Evolutionary conservation across 1,140 invertebrate genomes (phyloP).

Genomic region (Chironomus tepperi): DNA sequence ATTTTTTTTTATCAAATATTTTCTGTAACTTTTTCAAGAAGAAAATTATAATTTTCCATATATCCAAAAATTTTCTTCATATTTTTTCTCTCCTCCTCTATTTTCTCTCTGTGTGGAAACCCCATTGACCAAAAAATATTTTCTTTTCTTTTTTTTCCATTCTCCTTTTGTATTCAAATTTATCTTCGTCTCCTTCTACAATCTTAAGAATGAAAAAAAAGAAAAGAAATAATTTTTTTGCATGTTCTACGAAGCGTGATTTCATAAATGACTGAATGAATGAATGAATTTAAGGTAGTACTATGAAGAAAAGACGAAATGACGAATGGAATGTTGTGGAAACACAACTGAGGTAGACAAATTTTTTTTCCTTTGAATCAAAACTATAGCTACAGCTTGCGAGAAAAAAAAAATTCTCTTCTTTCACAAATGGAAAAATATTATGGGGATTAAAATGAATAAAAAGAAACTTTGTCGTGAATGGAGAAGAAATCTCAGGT

Average conservation of each 20-base stretch:
- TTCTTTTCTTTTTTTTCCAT: no score
- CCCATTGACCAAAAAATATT: no score
- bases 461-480: conserved; percentile 8
- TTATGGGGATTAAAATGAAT: not conserved
- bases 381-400: not conserved
- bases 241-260: conserved; percentile 7
- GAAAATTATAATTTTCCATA: no score
- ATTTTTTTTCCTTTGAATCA: not conserved
- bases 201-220: no score
- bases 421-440: not conserved
- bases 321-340: conserved; percentile 11
- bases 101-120: no score
- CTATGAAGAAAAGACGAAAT: not conserved
- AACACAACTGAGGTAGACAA: conserved; percentile 5
- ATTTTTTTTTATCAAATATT: no score
- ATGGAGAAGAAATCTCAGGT: conserved; percentile 1
- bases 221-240: not conserved
- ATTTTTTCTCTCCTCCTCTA: no score
- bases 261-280: conserved; percentile 14
- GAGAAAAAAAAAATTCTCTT: not conserved
- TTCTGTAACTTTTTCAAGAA: no score
- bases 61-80: no score
- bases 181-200: no score
- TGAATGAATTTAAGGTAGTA: not conserved
- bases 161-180: no score